Conservation (phyloP, 2,113 vertebrate species). For the Cebidichthys violaceus region DNA sequence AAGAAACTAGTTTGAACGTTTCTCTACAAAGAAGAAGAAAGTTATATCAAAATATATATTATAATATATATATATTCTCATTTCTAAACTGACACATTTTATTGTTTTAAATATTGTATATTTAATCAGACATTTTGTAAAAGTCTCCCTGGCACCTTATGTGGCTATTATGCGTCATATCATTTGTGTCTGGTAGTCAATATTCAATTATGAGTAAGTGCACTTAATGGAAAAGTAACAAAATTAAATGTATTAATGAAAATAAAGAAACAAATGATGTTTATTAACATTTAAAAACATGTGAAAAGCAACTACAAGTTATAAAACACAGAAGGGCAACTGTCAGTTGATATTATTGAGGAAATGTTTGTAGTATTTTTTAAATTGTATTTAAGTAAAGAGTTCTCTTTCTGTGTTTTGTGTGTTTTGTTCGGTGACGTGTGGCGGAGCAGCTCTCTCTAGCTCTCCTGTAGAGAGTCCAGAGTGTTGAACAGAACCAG, state of each 20-base stretch:
- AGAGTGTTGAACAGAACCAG: slow-evolving; percentile 18
- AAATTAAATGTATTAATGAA: not conserved
- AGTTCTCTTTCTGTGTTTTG: not conserved
- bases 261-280: not conserved
- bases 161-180: not conserved
- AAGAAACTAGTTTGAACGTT: not conserved
- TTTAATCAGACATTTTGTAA: not conserved
- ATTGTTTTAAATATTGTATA: not conserved
- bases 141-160: not conserved
- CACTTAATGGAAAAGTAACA: not conserved
- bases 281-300: not conserved
- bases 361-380: not conserved
- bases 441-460: slow-evolving; percentile 15
- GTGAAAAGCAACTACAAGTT: not conserved
- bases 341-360: not conserved
- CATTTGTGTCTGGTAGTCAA: not conserved
- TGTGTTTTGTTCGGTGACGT: slow-evolving; percentile 23
- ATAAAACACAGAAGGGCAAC: not conserved
- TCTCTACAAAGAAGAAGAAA: not conserved
- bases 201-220: not conserved
- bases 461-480: slow-evolving; percentile 2
- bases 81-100: not conserved
- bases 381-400: not conserved
- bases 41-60: not conserved
- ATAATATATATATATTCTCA: too few species aligned